A percentile compares a stretch with the other conserved stretches of the same genome.
Evolutionary conservation across 2,888 invertebrate species (phyloP).

Genomic region (Griposia aprilina): DNA sequence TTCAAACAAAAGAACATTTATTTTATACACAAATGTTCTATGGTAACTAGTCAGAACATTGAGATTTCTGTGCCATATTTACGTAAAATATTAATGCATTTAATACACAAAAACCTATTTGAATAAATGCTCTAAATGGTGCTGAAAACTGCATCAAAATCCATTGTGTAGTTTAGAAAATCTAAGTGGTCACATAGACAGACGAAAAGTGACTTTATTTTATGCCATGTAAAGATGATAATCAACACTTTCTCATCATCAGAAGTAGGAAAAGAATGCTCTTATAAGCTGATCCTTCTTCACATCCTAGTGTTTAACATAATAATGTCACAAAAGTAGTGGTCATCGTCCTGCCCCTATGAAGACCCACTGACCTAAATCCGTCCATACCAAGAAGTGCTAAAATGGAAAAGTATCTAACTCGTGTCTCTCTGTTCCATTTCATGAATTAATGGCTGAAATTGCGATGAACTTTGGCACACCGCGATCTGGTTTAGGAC

Average conservation of each 20-base stretch:
- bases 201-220: neutral
- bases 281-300: no score
- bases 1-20: neutral
- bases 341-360: no score
- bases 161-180: neutral
- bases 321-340: neutral
- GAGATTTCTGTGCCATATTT: neutral
- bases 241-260: neutral
- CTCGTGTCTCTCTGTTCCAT: no score
- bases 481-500: neutral
- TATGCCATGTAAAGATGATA: neutral
- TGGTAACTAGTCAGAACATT: no score
- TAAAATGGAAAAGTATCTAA: no score
- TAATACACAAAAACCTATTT: neutral
- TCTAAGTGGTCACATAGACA: neutral
- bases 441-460: no score
- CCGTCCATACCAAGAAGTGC: no score
- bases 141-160: conserved; percentile 1
- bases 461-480: no score
- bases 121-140: neutral
- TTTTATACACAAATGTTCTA: no score
- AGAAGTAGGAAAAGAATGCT: neutral
- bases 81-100: neutral
- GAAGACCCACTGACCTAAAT: no score
- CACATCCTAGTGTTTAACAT: no score